Evolutionary conservation across 1,140 invertebrate genomes (phyloP).

Genomic region (Trichogramma pretiosum): DNA sequence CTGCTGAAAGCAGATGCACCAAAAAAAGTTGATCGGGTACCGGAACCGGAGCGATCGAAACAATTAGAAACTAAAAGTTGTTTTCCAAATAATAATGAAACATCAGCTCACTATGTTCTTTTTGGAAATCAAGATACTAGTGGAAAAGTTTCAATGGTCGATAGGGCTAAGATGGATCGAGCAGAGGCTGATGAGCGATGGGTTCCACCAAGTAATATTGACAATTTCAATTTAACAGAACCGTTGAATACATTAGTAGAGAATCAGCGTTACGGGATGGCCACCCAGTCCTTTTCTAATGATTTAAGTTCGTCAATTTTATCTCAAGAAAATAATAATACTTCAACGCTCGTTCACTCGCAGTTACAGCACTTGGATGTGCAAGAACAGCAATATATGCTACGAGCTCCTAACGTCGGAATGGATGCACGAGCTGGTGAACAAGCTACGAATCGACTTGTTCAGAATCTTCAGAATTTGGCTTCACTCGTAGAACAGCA

Average conservation of each 20-base stretch:
- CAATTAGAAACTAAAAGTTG: constrained; percentile 35
- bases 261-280: constrained; percentile 31
- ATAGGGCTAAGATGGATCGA: constrained; percentile 43
- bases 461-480: constrained; percentile 22
- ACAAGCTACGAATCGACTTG: constrained; percentile 18
- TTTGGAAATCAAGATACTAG: constrained; percentile 32
- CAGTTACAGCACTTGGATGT: constrained; percentile 34
- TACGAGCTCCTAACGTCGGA: constrained; percentile 24
- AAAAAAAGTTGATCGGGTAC: neutral
- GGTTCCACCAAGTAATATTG: constrained; percentile 51
- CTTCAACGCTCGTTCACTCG: constrained; percentile 27
- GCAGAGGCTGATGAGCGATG: constrained; percentile 55
- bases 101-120: constrained; percentile 20
- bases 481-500: constrained; percentile 33
- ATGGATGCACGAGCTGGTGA: constrained; percentile 27
- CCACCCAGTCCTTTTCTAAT: constrained; percentile 32
- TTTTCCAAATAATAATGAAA: constrained; percentile 31
- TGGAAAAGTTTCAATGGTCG: constrained; percentile 36
- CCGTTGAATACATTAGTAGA: constrained; percentile 41
- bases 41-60: constrained; percentile 14
- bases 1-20: constrained; percentile 3
- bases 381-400: constrained; percentile 31
- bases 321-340: constrained; percentile 27
- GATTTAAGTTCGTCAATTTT: constrained; percentile 31
- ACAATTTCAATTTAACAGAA: constrained; percentile 38